Percentiles rank a stretch among this genome's conserved stretches.
phyloP scores from a whole-genome alignment of 2,113 vertebrate genomes.

The Nyctereutes procyonoides region DNA sequence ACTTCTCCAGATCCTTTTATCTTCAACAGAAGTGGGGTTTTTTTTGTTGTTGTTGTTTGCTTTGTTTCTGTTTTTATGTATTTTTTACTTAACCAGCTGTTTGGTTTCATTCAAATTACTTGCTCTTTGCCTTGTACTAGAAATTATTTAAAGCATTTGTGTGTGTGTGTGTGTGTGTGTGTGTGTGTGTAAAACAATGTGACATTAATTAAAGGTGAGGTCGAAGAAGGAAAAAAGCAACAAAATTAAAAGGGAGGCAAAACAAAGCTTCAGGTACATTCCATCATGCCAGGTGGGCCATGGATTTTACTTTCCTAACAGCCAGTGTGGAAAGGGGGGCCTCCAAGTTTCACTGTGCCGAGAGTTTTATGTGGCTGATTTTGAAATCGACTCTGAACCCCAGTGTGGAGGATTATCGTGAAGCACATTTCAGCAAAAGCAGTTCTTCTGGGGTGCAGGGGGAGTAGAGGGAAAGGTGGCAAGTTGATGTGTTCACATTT shows the following conservation, averaged over 20 bases:
- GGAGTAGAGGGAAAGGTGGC: background rate
- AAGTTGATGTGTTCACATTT: slow-evolving; percentile 18
- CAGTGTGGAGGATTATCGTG: background rate
- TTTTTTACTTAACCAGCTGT: background rate
- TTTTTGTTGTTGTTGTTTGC: background rate
- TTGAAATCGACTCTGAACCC: background rate
- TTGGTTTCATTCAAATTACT: slow-evolving; percentile 23
- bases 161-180: background rate
- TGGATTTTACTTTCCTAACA: background rate
- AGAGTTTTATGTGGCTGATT: background rate
- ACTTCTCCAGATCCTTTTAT: background rate
- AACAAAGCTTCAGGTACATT: background rate
- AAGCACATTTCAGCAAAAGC: background rate
- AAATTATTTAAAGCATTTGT: slow-evolving; percentile 6
- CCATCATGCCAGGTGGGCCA: background rate
- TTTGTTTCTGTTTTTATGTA: background rate
- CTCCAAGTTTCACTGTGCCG: background rate
- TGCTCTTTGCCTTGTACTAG: background rate
- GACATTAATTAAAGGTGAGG: background rate
- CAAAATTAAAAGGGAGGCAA: background rate
- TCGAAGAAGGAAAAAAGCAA: background rate
- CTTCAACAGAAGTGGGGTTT: background rate
- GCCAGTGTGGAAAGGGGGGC: background rate
- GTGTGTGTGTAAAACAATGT: background rate
- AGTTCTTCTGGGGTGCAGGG: background rate